Conservation (phyloP, 2,113 vertebrate species). For the Gasterosteus aculeatus region DNA sequence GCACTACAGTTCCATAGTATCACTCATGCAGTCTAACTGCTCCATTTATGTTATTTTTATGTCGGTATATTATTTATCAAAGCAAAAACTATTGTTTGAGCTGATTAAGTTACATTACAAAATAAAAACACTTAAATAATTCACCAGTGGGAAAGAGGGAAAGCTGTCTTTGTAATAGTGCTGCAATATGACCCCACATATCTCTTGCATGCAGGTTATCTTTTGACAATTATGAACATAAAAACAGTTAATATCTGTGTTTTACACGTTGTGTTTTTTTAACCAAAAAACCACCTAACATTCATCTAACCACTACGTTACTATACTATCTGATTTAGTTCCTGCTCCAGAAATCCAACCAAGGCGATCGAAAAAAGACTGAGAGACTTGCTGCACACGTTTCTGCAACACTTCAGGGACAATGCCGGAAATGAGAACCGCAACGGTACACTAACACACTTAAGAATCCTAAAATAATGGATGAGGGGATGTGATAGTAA, state of each 20-base stretch:
- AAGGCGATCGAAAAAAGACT: conserved; percentile 81
- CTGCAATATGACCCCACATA: not conserved
- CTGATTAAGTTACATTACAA: not conserved
- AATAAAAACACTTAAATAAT: not conserved
- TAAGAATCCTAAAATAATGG: not conserved
- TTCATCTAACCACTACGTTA: not conserved
- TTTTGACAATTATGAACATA: not conserved
- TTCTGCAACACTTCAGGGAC: conserved; percentile 75
- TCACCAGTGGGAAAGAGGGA: not conserved
- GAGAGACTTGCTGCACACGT: conserved; percentile 83
- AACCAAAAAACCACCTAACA: not conserved
- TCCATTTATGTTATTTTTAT: not conserved
- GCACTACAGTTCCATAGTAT: conserved; percentile 1
- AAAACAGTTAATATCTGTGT: not conserved
- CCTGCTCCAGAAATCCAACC: conserved; percentile 86
- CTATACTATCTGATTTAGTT: conserved; percentile 62
- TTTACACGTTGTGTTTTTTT: conserved; percentile 2
- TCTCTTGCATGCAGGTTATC: not conserved
- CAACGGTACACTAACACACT: conserved; percentile 12
- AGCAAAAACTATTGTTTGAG: not conserved
- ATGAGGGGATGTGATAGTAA: not conserved
- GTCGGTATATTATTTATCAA: not conserved
- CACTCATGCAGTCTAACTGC: conserved; percentile 4
- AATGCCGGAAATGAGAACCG: conserved; percentile 69
- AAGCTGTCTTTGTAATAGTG: not conserved